A percentile compares a stretch with the other conserved stretches of the same genome.
phyloP scores from a whole-genome alignment of 2,888 invertebrate species.

The Microctonus aethiopoides region DNA sequence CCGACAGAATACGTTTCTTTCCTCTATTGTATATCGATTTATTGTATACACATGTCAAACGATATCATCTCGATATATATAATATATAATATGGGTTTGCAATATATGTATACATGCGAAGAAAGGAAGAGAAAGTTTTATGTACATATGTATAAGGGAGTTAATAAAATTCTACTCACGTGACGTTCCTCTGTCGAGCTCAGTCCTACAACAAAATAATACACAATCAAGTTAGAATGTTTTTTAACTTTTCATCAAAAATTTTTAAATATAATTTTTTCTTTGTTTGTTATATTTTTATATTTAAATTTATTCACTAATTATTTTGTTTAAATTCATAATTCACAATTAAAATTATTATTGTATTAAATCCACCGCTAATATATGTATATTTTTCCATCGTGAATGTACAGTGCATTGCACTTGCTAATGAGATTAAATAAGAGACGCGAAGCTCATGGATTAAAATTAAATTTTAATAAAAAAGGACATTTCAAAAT shows the following conservation, averaged over 20 bases:
- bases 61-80: background rate
- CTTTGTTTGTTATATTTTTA: background rate
- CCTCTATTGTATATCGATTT: background rate
- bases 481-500: no score
- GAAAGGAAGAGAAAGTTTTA: background rate
- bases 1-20: background rate
- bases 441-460: constrained; percentile 21
- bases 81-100: background rate
- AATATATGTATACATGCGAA: background rate
- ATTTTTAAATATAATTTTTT: background rate
- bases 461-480: background rate
- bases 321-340: background rate
- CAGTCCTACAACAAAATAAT: constrained; percentile 70
- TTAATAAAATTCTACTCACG: constrained; percentile 68
- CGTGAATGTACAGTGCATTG: background rate
- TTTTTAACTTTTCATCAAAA: background rate
- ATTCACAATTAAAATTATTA: background rate
- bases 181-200: constrained; percentile 75
- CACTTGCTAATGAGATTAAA: background rate
- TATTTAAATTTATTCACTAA: no score
- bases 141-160: background rate
- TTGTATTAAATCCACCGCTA: background rate
- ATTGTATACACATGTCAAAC: background rate
- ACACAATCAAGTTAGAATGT: constrained; percentile 35
- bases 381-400: background rate